Conservation (phyloP, 2,797 vertebrate species). For the Falco berigora region DNA sequence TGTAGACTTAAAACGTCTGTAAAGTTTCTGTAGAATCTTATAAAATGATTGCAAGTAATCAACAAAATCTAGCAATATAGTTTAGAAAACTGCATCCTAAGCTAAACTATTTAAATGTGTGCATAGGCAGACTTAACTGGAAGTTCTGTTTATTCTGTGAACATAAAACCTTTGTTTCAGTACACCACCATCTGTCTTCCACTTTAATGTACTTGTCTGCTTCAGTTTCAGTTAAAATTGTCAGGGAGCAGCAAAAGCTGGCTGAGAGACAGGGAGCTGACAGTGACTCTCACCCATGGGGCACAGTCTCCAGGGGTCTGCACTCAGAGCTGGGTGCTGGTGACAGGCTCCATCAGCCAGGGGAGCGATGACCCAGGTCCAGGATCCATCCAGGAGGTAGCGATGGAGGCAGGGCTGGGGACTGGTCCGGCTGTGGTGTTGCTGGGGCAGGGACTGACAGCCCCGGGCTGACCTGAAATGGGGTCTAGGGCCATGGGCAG, state of each 20-base stretch:
- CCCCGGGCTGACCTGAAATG: neutral
- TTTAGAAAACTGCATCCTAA: neutral
- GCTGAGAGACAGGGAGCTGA: accelerated
- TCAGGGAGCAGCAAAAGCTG: neutral
- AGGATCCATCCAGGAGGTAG: neutral
- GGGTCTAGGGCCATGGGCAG: neutral
- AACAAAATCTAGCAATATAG: neutral
- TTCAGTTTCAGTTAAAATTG: neutral
- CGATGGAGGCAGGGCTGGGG: neutral
- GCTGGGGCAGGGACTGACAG: too few species aligned
- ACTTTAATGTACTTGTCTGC: neutral
- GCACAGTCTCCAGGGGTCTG: neutral
- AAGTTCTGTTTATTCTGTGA: neutral
- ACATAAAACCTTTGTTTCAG: neutral
- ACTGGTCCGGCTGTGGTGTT: accelerated
- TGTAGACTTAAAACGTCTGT: neutral
- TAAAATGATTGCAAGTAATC: neutral
- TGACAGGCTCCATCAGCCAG: neutral
- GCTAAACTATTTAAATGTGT: neutral
- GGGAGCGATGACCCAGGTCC: neutral
- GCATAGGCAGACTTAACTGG: neutral
- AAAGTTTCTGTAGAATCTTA: neutral
- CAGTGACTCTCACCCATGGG: neutral
- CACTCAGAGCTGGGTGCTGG: neutral
- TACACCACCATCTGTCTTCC: neutral